These are phyloP conservation scores for Linnaemya tessellans DNA, from an alignment of 2,888 invertebrate species.

Conservation along the genomic window DNA sequence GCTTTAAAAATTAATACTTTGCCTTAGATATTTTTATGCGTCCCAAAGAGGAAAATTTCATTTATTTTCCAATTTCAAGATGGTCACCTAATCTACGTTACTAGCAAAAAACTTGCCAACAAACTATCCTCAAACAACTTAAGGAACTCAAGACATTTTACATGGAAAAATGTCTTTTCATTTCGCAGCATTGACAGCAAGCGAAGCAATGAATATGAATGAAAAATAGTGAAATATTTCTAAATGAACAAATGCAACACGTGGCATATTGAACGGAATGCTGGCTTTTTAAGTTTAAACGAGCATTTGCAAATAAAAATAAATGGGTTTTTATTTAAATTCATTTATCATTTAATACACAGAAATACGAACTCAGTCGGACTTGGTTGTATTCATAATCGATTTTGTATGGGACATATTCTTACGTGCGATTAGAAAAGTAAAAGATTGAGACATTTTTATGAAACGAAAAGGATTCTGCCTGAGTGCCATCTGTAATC, in stretches of 20 bases:
- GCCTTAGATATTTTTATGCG: too few species aligned
- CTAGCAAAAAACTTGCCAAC: neutral
- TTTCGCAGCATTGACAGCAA: neutral
- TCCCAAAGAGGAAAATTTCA: too few species aligned
- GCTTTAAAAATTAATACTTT: too few species aligned
- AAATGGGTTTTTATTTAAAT: neutral
- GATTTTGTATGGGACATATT: neutral
- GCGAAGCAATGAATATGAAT: neutral
- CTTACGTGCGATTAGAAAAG: neutral
- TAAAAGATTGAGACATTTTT: neutral
- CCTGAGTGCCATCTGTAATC: neutral
- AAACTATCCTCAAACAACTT: conserved; percentile 10
- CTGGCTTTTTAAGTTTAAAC: neutral
- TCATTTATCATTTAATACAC: neutral
- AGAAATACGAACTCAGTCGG: neutral
- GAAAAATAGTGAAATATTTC: neutral
- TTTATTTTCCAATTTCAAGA: too few species aligned
- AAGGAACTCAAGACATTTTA: conserved; percentile 25
- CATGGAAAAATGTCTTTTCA: conserved; percentile 12
- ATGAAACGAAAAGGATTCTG: neutral
- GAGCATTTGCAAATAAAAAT: neutral
- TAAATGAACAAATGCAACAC: conserved; percentile 30
- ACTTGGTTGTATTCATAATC: neutral
- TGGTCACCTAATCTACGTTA: too few species aligned
- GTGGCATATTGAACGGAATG: conserved; percentile 6